Percentiles rank a stretch among this genome's conserved stretches.
Evolutionary conservation across 2,797 vertebrate species (phyloP).

Genomic region (Cynopterus sphinx): DNA sequence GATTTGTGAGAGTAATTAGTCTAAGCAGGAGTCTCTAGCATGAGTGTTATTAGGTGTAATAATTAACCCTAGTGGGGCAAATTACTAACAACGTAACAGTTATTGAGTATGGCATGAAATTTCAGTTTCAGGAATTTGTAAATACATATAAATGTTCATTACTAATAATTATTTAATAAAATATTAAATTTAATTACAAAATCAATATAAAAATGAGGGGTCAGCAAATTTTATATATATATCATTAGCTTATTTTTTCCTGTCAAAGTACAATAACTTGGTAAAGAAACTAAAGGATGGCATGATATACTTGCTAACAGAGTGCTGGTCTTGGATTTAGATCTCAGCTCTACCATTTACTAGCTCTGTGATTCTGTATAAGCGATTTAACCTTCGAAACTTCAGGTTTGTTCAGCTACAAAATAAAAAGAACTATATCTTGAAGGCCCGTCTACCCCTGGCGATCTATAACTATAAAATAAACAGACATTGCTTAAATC

Average conservation of each 20-base stretch:
- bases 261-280: neutral
- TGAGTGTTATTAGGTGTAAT: slow-evolving; percentile 80
- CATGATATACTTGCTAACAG: neutral
- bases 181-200: slow-evolving; percentile 14
- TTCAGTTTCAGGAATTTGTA: slow-evolving; percentile 66
- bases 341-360: neutral
- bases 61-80: slow-evolving; percentile 79
- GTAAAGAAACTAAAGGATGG: neutral
- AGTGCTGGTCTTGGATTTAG: neutral
- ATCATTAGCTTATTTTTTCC: neutral
- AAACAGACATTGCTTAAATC: neutral
- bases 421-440: neutral
- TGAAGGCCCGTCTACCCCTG: neutral
- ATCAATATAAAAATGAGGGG: neutral
- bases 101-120: slow-evolving; percentile 65
- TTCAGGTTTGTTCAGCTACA: neutral
- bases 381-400: neutral
- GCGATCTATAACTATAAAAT: neutral
- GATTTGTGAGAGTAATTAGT: slow-evolving; percentile 85
- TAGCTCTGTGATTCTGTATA: neutral
- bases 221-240: neutral
- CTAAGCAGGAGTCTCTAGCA: slow-evolving; percentile 75
- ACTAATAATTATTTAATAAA: slow-evolving; percentile 62
- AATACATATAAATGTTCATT: slow-evolving; percentile 64
- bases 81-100: slow-evolving; percentile 73